Percentiles rank a stretch among this genome's conserved stretches.
Conservation (phyloP, 2,888 invertebrate genomes). For the Rotaria socialis region DNA sequence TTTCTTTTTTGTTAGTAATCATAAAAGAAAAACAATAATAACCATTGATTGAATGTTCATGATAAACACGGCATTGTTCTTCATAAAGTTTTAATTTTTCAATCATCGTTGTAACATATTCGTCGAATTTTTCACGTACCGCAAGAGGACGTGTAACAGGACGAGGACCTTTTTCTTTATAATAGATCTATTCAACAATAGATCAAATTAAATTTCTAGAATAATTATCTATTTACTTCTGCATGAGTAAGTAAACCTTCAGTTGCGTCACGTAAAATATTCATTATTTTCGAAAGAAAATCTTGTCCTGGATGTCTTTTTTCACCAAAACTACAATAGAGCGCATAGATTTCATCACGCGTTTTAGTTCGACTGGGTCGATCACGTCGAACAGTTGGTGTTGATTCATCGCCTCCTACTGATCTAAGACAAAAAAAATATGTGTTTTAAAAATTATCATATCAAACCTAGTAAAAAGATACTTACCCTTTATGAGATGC, state of each 20-base stretch:
- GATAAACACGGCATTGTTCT: slow-evolving; percentile 56
- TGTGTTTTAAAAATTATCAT: too few relatives aligned
- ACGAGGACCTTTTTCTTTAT: slow-evolving; percentile 55
- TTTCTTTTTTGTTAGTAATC: neutral
- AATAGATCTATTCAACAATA: slow-evolving; percentile 55
- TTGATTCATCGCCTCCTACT: neutral
- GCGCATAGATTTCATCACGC: slow-evolving; percentile 44
- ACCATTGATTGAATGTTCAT: slow-evolving; percentile 59
- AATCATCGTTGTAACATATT: slow-evolving; percentile 54
- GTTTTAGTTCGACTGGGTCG: slow-evolving; percentile 38
- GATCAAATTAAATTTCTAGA: slow-evolving; percentile 15
- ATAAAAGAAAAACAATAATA: neutral
- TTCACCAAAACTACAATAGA: slow-evolving; percentile 44
- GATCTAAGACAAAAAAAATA: neutral
- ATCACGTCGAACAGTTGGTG: neutral
- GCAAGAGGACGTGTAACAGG: slow-evolving; percentile 57
- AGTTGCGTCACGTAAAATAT: slow-evolving; percentile 53
- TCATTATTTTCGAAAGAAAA: slow-evolving; percentile 53
- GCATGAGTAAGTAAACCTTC: slow-evolving; percentile 55
- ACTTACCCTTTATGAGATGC: neutral
- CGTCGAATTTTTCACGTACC: slow-evolving; percentile 57
- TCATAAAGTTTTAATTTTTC: slow-evolving; percentile 57
- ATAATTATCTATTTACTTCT: slow-evolving; percentile 51
- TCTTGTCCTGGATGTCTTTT: slow-evolving; percentile 46
- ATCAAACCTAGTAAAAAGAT: neutral